These are phyloP conservation scores for Athalia cordata DNA, from an alignment of 2,888 invertebrate species.

Conservation along the genomic window DNA sequence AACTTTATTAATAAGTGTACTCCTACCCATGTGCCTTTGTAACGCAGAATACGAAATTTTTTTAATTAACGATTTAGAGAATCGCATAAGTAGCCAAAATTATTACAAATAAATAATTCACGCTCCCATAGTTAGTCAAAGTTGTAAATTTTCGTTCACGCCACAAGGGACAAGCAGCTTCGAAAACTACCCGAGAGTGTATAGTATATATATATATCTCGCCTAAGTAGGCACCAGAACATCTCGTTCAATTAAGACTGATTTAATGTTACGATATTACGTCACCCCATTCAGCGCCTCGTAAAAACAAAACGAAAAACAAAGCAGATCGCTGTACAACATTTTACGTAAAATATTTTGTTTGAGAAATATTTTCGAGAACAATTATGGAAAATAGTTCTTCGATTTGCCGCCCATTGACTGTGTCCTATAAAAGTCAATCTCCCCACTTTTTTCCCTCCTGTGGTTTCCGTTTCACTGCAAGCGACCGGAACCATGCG, in stretches of 20 bases:
- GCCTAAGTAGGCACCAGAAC: constrained; percentile 23
- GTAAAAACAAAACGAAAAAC: constrained; percentile 10
- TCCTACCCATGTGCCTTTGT: too few relatives aligned
- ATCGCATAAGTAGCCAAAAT: too few relatives aligned
- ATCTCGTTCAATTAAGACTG: constrained; percentile 29
- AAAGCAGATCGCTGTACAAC: constrained; percentile 14
- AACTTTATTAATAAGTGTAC: too few relatives aligned
- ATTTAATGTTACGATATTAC: constrained; percentile 36
- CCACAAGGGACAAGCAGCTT: constrained; percentile 2
- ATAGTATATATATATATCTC: too few relatives aligned
- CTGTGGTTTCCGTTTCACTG: constrained; percentile 31
- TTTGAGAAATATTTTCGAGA: neutral
- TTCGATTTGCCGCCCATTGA: neutral
- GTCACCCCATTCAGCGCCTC: constrained; percentile 26
- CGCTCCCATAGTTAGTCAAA: neutral
- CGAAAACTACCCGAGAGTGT: constrained; percentile 23
- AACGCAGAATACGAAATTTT: too few relatives aligned
- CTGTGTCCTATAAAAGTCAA: neutral
- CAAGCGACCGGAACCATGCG: constrained; percentile 15
- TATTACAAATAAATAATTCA: too few relatives aligned
- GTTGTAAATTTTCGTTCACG: neutral
- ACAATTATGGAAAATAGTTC: neutral
- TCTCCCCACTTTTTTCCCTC: neutral
- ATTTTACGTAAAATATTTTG: neutral
- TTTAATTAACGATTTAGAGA: too few relatives aligned